Conservation (phyloP, 2,113 vertebrate species). For the Ophiodon elongatus region DNA sequence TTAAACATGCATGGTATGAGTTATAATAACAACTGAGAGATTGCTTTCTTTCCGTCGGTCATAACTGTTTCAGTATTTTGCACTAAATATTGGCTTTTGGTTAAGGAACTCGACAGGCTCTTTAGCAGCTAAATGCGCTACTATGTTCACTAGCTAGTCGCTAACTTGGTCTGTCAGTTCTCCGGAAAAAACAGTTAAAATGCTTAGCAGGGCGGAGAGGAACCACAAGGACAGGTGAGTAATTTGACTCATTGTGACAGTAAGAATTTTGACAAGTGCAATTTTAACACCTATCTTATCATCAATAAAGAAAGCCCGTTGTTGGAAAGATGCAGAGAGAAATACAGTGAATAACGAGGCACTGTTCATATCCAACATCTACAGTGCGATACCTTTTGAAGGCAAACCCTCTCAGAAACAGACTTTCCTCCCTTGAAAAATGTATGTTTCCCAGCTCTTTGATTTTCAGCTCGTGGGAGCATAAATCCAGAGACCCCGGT, state of each 20-base stretch:
- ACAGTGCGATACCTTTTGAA: conserved; percentile 48
- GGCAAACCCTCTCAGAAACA: conserved; percentile 19
- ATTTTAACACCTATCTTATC: background rate
- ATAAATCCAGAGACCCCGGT: conserved; percentile 22
- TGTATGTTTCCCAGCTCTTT: conserved; percentile 45
- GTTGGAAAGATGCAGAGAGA: background rate
- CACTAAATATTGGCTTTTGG: background rate
- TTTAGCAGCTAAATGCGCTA: background rate
- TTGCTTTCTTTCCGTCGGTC: background rate
- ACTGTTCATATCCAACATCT: conserved; percentile 15
- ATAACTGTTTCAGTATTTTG: background rate
- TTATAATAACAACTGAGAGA: background rate
- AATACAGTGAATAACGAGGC: background rate
- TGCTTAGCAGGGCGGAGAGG: background rate
- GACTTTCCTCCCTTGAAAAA: conserved; percentile 33
- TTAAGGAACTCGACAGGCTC: background rate
- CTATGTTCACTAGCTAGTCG: background rate
- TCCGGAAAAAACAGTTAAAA: background rate
- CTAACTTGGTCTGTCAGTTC: background rate
- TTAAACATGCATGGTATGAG: background rate
- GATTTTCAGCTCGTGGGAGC: conserved; percentile 34
- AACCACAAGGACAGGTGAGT: background rate
- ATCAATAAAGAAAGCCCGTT: background rate
- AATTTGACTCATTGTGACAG: background rate
- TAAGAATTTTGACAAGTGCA: background rate